A percentile compares a stretch with the other conserved stretches of the same genome.
Evolutionary conservation across 1,140 invertebrate genomes (phyloP).

Genomic region (Drosophila bocki): DNA sequence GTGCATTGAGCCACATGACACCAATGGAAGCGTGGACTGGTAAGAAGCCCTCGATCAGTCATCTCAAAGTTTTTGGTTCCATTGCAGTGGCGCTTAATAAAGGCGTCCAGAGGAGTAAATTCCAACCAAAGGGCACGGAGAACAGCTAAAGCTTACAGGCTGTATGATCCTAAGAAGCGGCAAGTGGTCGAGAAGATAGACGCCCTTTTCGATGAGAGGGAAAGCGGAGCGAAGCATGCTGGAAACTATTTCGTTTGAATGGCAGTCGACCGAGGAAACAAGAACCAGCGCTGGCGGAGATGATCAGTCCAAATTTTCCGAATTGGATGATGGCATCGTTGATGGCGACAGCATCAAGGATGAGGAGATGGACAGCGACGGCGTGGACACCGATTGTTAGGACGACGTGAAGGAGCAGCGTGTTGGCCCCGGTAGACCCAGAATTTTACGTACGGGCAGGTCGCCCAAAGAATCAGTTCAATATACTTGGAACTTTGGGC

Average conservation of each 20-base stretch:
- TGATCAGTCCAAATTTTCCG: too few relatives aligned
- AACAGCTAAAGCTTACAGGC: not conserved
- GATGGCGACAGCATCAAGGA: not conserved
- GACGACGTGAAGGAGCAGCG: not conserved
- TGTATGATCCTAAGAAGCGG: not conserved
- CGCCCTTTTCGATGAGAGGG: not conserved
- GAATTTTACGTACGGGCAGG: not conserved
- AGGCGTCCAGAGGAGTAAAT: not conserved
- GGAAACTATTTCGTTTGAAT: not conserved
- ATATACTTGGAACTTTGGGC: not conserved
- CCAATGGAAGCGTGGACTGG: slow-evolving; percentile 1
- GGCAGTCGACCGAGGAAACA: not conserved
- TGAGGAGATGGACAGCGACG: not conserved
- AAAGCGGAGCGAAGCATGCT: not conserved
- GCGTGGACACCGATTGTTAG: not conserved
- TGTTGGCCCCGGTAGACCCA: not conserved
- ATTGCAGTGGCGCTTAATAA: slow-evolving; percentile 1
- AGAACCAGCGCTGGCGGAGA: not conserved
- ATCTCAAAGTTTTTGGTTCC: slow-evolving; percentile 4
- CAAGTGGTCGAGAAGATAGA: slow-evolving; percentile 3
- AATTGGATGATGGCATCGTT: not conserved
- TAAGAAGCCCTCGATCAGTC: slow-evolving; percentile 2
- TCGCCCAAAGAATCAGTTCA: not conserved
- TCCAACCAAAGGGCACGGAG: not conserved
- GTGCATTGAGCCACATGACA: not conserved